Base-by-base conservation (phyloP, 2,888 invertebrate genomes). In the Cerastis rubricosa region DNA sequence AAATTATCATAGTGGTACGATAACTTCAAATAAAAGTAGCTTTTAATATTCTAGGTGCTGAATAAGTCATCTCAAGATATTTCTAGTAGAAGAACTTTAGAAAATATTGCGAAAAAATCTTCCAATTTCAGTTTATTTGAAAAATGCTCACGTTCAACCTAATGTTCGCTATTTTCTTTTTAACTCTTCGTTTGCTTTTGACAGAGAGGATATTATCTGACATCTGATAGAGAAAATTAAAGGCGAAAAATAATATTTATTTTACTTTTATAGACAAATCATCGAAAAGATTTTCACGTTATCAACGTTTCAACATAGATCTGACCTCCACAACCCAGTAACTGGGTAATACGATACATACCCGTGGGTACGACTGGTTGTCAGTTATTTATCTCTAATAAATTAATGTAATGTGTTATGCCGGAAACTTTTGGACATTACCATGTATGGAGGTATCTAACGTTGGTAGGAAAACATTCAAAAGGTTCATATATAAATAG, bases 131-230 rank as follows among this genome's bases (percentile, higher is more conserved):
- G 54, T 64, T 12, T 25, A 74, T 84, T 85, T 74, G 83, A 82
- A 79, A 84, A 79, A 73, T 75, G 25, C 25, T 84, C 74, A 78
- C 85, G 85, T 81, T 17, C 68, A 22, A 65, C 35, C 43, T 71
- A 72, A 85, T 74, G 78, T 35, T 77, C 29, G 35, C 78, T 77
- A 83, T 82, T 82, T 83, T 78, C 71, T 65, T 82, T 71, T 82
- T 74, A 71, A 74, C 63, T 74, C 51, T 71, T 66, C 57, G 71
- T 82, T 83, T 74, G 61, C 54, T 83, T 68, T 76, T 63, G 73
- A 74, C 65, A 40, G 12, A 49, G 65, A 66, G 14, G n/a, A 47
- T 65, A 43, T 72, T 74, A 81, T 72, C 61, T 76, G 63, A 82
- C 71, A 70, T 70, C 22, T 71, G 54, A 2, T 22, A 49, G 61